phyloP scores from a whole-genome alignment of 2,797 vertebrate genomes.

The Hydrophis major region DNA sequence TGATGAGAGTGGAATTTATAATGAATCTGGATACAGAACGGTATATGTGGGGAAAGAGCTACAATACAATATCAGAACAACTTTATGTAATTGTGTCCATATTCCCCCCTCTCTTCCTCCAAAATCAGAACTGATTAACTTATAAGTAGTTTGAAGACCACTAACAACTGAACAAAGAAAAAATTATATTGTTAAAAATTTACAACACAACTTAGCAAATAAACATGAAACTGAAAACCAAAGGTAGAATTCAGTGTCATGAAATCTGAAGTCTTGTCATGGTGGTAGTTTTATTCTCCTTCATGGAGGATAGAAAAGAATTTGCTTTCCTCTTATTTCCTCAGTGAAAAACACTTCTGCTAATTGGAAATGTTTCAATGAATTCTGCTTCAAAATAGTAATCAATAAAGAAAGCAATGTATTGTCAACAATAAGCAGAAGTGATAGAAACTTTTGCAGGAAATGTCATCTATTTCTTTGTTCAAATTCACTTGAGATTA shows the following conservation, averaged over 20 bases:
- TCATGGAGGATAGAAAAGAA: background rate
- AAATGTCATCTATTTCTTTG: background rate
- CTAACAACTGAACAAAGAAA: background rate
- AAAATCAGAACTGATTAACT: background rate
- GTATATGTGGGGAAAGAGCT: background rate
- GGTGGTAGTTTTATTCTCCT: background rate
- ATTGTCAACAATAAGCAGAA: background rate
- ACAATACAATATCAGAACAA: background rate
- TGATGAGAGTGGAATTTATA: background rate
- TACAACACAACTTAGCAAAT: background rate
- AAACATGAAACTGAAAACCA: background rate
- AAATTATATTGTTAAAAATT: background rate
- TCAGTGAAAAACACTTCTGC: background rate
- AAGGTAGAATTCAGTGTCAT: background rate
- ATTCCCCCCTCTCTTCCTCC: background rate
- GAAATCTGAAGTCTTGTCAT: background rate
- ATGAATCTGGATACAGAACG: background rate
- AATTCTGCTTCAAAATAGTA: background rate
- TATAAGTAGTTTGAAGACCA: background rate
- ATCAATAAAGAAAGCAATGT: background rate
- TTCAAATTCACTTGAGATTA: background rate
- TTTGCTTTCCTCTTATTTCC: background rate
- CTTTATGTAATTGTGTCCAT: background rate
- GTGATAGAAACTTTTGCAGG: background rate
- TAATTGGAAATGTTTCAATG: background rate